Conservation (phyloP, 2,113 vertebrate genomes). For the Oncorhynchus masou region DNA sequence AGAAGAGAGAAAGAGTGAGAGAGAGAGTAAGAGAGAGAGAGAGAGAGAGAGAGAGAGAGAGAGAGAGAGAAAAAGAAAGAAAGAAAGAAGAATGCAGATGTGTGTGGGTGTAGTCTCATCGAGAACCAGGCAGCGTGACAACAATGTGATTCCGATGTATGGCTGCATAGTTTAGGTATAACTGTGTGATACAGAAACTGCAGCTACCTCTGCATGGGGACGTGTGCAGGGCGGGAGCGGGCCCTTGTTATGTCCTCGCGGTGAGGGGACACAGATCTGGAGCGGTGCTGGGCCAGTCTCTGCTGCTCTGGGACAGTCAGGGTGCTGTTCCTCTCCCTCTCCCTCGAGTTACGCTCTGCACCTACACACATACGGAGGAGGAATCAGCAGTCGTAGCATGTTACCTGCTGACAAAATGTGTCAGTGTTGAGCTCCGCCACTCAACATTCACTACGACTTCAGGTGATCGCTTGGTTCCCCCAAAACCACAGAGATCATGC, state of each 20-base stretch:
- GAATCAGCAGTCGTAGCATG: neutral
- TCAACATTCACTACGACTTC: neutral
- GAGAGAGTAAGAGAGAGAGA: too few relatives aligned
- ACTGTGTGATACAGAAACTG: too few relatives aligned
- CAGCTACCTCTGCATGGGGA: conserved; percentile 96
- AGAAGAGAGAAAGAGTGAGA: too few relatives aligned
- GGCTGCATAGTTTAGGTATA: too few relatives aligned
- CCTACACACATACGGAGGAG: conserved; percentile 41
- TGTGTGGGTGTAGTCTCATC: neutral
- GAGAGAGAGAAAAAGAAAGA: too few relatives aligned
- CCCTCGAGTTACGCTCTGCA: conserved; percentile 88
- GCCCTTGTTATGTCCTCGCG: conserved; percentile 90
- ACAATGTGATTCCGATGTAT: too few relatives aligned
- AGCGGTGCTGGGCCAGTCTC: conserved; percentile 88
- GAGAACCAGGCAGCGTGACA: too few relatives aligned
- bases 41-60: too few relatives aligned
- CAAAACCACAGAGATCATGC: conserved; percentile 12
- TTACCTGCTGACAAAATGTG: too few relatives aligned
- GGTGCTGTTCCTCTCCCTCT: conserved; percentile 85
- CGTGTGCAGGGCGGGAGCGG: conserved; percentile 90
- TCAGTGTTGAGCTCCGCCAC: neutral
- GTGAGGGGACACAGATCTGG: conserved; percentile 95
- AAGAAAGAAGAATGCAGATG: neutral
- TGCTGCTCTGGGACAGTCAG: conserved; percentile 93
- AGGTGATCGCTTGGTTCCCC: neutral